Percentiles rank a stretch among this genome's conserved stretches.
These are phyloP conservation scores for Centropus bengalensis DNA, from an alignment of 2,113 vertebrate species.

Conservation along the genomic window DNA sequence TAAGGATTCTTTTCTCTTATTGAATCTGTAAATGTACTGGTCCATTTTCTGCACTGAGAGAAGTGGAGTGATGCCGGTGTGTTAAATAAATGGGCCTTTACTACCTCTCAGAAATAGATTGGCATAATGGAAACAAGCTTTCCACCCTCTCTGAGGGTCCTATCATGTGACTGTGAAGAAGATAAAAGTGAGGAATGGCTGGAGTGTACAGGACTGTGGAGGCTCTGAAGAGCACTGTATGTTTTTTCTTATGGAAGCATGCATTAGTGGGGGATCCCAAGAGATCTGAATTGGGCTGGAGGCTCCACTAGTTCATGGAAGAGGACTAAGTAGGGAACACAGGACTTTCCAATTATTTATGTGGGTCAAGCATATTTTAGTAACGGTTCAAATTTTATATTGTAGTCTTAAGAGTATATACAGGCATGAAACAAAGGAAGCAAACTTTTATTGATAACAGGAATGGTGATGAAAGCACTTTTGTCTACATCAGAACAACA, in stretches of 20 bases:
- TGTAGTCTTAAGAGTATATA: neutral
- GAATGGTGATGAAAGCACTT: neutral
- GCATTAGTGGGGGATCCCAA: neutral
- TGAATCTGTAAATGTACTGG: neutral
- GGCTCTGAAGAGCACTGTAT: neutral
- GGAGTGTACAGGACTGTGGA: no score
- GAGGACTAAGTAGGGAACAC: neutral
- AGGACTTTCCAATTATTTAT: neutral
- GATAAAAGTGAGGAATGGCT: neutral
- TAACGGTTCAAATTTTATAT: neutral
- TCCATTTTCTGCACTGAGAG: neutral
- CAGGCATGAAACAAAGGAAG: neutral
- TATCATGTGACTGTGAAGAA: rapidly evolving
- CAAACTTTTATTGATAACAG: neutral
- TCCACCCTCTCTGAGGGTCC: neutral
- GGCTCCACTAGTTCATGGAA: neutral
- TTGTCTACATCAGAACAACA: neutral
- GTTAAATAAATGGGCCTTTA: neutral
- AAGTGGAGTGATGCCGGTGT: neutral
- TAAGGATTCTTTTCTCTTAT: neutral
- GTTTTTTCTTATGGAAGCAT: rapidly evolving
- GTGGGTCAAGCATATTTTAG: neutral
- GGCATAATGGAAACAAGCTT: neutral
- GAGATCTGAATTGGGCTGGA: neutral
- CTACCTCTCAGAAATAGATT: neutral